Percentiles rank a stretch among this genome's conserved stretches.
These are phyloP conservation scores for Metacarcinus magister DNA, from an alignment of 2,888 invertebrate species.

Conservation along the genomic window DNA sequence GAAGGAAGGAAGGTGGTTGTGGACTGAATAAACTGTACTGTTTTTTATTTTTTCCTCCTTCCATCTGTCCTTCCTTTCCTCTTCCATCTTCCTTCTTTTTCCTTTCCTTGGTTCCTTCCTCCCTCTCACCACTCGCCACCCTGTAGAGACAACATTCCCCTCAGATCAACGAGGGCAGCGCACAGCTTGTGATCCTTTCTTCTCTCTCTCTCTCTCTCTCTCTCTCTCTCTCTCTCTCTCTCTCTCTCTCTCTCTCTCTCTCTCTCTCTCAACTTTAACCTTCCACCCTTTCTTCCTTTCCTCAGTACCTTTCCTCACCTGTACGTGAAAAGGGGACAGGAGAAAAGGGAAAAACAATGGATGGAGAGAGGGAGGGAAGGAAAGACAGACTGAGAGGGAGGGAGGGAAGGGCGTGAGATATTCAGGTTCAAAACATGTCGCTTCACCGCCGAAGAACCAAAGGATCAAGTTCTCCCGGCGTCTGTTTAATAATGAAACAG, in stretches of 20 bases:
- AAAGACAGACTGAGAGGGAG: not conserved
- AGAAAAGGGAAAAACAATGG: too few relatives aligned
- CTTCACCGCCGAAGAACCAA: not conserved
- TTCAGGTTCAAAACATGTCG: not conserved
- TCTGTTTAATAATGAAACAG: not conserved
- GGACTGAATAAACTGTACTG: too few relatives aligned
- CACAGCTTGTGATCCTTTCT: not conserved
- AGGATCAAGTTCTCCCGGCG: not conserved
- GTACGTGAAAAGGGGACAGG: too few relatives aligned
- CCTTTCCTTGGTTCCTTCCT: not conserved
- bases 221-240: constrained; percentile 26
- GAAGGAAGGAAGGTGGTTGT: too few relatives aligned
- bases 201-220: not conserved
- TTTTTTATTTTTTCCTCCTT: too few relatives aligned
- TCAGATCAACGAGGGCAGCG: constrained; percentile 13
- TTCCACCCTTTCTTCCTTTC: constrained; percentile 8
- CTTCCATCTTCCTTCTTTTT: not conserved
- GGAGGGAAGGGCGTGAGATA: not conserved
- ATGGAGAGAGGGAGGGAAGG: not conserved
- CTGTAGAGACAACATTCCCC: not conserved
- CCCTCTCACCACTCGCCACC: not conserved
- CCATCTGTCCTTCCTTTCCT: not conserved
- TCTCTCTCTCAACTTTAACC: constrained; percentile 9
- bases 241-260: constrained; percentile 26
- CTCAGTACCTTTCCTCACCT: not conserved